These are phyloP conservation scores for Chloropsis cyanopogon DNA, from an alignment of 2,113 vertebrate genomes.

Conservation along the genomic window DNA sequence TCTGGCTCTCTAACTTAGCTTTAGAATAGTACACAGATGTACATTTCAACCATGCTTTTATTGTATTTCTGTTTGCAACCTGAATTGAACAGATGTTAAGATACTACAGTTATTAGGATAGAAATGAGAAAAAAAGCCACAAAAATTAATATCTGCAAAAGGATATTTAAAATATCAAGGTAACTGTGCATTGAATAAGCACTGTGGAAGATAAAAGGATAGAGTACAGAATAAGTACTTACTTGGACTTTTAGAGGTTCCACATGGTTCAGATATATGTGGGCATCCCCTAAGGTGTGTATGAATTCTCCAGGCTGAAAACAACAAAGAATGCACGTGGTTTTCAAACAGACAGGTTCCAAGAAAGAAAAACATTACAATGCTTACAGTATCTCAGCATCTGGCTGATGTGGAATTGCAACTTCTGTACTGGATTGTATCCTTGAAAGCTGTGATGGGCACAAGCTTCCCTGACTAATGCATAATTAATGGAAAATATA, in stretches of 20 bases:
- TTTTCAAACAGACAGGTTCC: not conserved
- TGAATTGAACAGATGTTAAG: not conserved
- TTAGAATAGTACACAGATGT: not conserved
- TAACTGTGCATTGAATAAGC: not conserved
- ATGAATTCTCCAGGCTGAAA: conserved; percentile 91
- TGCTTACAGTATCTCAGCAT: not conserved
- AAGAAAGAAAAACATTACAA: not conserved
- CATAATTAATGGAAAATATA: not conserved
- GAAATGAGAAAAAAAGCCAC: not conserved
- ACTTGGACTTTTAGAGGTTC: conserved; percentile 92
- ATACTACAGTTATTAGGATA: not conserved
- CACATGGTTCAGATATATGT: conserved; percentile 91
- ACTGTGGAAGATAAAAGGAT: not conserved
- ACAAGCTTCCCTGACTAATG: not conserved
- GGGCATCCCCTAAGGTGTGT: conserved; percentile 94
- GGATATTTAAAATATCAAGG: not conserved
- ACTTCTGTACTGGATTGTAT: not conserved
- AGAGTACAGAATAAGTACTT: not conserved
- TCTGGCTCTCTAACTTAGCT: not conserved
- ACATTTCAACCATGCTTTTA: not conserved
- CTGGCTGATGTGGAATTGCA: not conserved
- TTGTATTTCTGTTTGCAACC: not conserved
- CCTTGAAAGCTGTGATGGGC: not conserved
- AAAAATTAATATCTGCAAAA: not conserved
- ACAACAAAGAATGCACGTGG: not conserved